Conservation (phyloP, 2,797 vertebrate species). For the Gymnoscopelus microlampas region DNA sequence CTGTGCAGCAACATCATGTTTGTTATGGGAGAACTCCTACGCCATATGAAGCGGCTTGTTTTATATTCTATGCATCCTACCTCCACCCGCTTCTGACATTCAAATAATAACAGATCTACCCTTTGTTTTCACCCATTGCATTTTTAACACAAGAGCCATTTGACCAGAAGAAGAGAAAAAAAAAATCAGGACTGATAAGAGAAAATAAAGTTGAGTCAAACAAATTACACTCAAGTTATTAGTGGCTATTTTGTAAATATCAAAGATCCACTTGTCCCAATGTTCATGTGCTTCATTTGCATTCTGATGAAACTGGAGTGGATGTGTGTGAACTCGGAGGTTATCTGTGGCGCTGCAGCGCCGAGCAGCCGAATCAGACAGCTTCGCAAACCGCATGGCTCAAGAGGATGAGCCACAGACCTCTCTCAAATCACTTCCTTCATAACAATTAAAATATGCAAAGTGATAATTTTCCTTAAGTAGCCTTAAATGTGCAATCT, state of each 20-base stretch:
- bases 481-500: conserved; percentile 99
- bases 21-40: conserved; percentile 5
- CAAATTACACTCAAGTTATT: conserved; percentile 96
- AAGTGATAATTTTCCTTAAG: conserved; percentile 99
- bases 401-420: conserved; percentile 97
- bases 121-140: conserved; percentile 51
- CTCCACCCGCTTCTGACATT: conserved; percentile 26
- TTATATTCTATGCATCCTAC: conserved; percentile 1
- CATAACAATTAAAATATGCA: conserved; percentile 99
- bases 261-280: conserved; percentile 96
- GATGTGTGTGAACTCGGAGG: conserved; percentile 95
- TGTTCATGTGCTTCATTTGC: conserved; percentile 94
- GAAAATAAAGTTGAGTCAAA: conserved; percentile 94
- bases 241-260: conserved; percentile 99
- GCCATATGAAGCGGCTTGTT: no score
- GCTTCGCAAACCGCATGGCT: conserved; percentile 89
- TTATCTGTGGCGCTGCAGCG: conserved; percentile 97
- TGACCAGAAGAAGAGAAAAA: conserved; percentile 15
- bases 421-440: conserved; percentile 99
- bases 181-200: conserved; percentile 68
- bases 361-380: conserved; percentile 91
- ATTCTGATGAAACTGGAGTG: conserved; percentile 99
- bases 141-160: conserved; percentile 53
- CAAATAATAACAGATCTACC: conserved; percentile 24
- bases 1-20: conserved; percentile 30